phyloP scores from a whole-genome alignment of 2,888 invertebrate species.

The Piscicola geometra region DNA sequence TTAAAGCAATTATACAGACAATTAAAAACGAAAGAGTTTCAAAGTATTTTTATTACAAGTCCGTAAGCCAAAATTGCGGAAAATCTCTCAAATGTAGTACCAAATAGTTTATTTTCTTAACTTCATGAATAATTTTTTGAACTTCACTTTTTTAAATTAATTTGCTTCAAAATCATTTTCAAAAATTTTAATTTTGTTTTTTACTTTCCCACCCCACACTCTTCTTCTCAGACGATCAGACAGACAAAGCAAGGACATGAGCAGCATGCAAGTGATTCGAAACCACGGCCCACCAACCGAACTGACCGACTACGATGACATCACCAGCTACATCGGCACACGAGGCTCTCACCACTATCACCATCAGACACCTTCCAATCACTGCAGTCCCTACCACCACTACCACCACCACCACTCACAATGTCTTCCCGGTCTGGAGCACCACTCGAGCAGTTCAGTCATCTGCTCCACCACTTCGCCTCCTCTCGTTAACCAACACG shows the following conservation, averaged over 20 bases:
- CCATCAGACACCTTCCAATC: constrained; percentile 14
- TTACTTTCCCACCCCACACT: no score
- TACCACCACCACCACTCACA: constrained; percentile 15
- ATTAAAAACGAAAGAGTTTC: no score
- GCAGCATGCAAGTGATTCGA: constrained; percentile 3
- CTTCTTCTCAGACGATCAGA: not conserved
- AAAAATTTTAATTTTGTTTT: no score
- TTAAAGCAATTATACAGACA: no score
- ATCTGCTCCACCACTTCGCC: not conserved
- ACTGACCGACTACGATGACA: constrained; percentile 28
- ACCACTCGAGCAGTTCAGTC: not conserved
- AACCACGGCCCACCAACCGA: constrained; percentile 26
- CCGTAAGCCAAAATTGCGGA: no score
- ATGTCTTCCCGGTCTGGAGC: not conserved
- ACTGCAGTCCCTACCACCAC: constrained; percentile 22
- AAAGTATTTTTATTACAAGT: no score
- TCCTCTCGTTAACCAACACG: constrained; percentile 6
- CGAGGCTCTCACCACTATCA: not conserved
- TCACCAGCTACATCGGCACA: constrained; percentile 12
- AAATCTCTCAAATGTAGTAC: no score
- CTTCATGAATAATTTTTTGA: no score
- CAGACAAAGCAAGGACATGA: constrained; percentile 3
- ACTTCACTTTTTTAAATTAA: no score
- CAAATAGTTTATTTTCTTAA: no score
- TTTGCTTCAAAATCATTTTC: no score